Conservation (phyloP, 1,140 invertebrate genomes). For the Tetramorium parvispinum region DNA sequence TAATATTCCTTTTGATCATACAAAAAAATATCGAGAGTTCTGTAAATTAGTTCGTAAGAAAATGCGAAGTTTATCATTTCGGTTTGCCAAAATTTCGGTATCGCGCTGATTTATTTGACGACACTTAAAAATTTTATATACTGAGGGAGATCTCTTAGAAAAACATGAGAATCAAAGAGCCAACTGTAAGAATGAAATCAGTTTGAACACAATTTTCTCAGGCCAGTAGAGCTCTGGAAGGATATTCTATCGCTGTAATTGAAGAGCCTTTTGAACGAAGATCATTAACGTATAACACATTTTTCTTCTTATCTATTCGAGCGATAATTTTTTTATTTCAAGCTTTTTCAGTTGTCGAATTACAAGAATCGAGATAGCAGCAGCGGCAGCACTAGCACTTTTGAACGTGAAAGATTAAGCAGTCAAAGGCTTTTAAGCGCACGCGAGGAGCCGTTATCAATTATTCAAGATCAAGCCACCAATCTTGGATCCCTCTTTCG, state of each 20-base stretch:
- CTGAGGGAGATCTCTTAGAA: background rate
- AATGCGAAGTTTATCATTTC: background rate
- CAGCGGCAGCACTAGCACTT: slow-evolving; percentile 11
- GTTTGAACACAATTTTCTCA: background rate
- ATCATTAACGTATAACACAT: background rate
- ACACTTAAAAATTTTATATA: background rate
- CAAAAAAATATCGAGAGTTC: slow-evolving; percentile 25
- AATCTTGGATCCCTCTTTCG: slow-evolving; percentile 71
- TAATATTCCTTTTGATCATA: slow-evolving; percentile 76
- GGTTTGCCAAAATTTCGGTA: background rate
- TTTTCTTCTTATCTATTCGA: background rate
- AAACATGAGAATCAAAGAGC: background rate
- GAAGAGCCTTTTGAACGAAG: background rate
- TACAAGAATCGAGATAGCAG: slow-evolving; percentile 1
- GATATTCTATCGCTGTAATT: background rate
- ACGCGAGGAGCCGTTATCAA: slow-evolving; percentile 75
- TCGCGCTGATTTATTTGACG: background rate
- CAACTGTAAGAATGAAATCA: background rate
- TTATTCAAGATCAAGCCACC: slow-evolving; percentile 79
- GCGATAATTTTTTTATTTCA: slow-evolving; percentile 14
- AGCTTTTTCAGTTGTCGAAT: background rate
- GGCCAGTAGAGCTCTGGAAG: background rate
- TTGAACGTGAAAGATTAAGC: slow-evolving; percentile 45
- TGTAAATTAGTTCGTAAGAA: slow-evolving; percentile 58
- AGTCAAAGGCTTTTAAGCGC: slow-evolving; percentile 73